Evolutionary conservation across 2,797 vertebrate genomes (phyloP), one percentile per base, ranked within the genome.

Genomic region (Galaxias olidus): DNA sequence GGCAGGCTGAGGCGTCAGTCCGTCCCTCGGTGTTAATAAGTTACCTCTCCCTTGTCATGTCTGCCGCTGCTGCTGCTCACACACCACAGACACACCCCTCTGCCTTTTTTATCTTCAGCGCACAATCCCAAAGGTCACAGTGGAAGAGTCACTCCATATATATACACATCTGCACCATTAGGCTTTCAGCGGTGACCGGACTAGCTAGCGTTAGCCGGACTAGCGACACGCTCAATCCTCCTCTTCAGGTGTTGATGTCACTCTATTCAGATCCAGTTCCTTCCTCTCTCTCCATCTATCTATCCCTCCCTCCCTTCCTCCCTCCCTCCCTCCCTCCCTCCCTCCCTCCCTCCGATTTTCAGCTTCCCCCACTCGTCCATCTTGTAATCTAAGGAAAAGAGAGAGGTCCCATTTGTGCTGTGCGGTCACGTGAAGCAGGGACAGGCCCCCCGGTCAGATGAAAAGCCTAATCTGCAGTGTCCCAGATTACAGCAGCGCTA

Each of bases 401-500:
- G 73, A 76, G 71, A 67, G 71, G 74, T 76, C 79, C 74, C 69
- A 82, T 88, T 88, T 78, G 83, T 65, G 54, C 74, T 10, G n/a
- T 55, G 30, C 15, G 68, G 80, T 90, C 85, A 91, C 59, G 63
- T 88, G 88, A 70, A 43, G 10, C 59, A 17, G 12, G 18, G 43
- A 10, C 48, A 66, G 57, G 66, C 60, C 30, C 69, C 64, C n/a
- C n/a, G n/a, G 68, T 71, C 77, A 82, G 75, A 84, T 84, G 77
- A 83, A 86, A 82, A 80, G 76, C 72, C 72, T 92, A 93, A 92
- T 93, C 91, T 89, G 87, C 80, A 73, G 79, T 89, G 91, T 81
- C 90, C 91, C 86, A 91, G 91, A 93, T 93, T 93, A 90, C 72
- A 80, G 83, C 14, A 1, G 77, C 65, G 6, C 73, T 91, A 92